Base-by-base conservation (phyloP, 2,797 vertebrate genomes). In the Sebastes elongatus region DNA sequence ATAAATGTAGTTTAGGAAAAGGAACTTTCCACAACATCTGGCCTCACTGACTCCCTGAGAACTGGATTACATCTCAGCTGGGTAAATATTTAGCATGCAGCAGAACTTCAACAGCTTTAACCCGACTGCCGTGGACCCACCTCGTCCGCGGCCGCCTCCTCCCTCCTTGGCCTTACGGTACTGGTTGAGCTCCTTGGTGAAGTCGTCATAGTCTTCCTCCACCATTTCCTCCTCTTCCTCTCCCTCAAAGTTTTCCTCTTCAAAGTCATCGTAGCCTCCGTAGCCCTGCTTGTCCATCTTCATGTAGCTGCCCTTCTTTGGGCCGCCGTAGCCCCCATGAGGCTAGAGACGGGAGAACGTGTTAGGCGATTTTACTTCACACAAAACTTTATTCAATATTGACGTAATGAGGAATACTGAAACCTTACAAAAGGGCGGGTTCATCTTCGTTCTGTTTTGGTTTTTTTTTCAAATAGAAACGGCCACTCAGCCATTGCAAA, bases 151-250 rank as follows among this genome's bases (percentile, higher is more conserved):
- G 13, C 86, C 1, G 46, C 96, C 67, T 88, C 97, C 2, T 91
- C 96, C 98, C 81, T 99, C 98, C 91, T 99, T 99, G 38, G 97
- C 96, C 14, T 97, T 96, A 74, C 97, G 96, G 82, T 99, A 99
- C 74, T 98, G 97, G 87, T 97, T 98, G 22, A 99, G 95, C 91
- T 99, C 98, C 86, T 98, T 99, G n/a, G 97, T 67, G 35, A 98
- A 99, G 90, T 99, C 98, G 0, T 97, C 98, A 0, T 97, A 99
- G 8, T 98, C 97, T 1, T 98, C 97, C 0, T 97, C 97, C 0
- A 66, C 96, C 79, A 97, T 77, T 1, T 98, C 98, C 8, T 98
- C 97, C 0, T 98, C 98, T 20, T 97, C 98, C 4, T 97, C 97
- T 4, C 95, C 97, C 5, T 96, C 97, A 0, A 95, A 99, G 69